A percentile compares a stretch with the other conserved stretches of the same genome.
Conservation (phyloP, 2,797 vertebrate genomes). For the Microctenopoma stevenorrisi region DNA sequence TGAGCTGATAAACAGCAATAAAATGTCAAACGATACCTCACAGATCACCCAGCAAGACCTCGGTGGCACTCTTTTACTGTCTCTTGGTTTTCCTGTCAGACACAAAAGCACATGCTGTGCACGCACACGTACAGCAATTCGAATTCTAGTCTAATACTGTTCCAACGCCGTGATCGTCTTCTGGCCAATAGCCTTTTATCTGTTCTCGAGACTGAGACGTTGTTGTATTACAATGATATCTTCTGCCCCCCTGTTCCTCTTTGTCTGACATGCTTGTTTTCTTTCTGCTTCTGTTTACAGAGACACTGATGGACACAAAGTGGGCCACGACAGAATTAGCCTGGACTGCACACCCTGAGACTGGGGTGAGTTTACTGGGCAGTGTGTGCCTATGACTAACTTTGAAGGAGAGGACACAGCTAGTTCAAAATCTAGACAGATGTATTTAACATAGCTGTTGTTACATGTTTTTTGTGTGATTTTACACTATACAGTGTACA, state of each 20-base stretch:
- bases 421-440: too few relatives aligned
- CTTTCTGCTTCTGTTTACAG: conserved; percentile 79
- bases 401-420: background rate
- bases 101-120: conserved; percentile 11
- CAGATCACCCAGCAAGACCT: conserved; percentile 61
- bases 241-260: conserved; percentile 24
- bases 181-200: conserved; percentile 43
- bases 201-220: conserved; percentile 33
- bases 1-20: conserved; percentile 66
- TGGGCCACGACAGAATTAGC: conserved; percentile 97
- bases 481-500: background rate
- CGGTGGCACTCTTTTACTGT: conserved; percentile 12
- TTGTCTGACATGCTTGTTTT: conserved; percentile 58
- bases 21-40: conserved; percentile 65
- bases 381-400: conserved; percentile 1
- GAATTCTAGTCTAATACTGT: conserved; percentile 46
- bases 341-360: conserved; percentile 96
- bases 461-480: background rate
- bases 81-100: conserved; percentile 25
- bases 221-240: conserved; percentile 59
- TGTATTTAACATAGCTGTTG: too few relatives aligned
- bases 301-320: conserved; percentile 98
- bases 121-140: conserved; percentile 13
- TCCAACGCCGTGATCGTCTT: conserved; percentile 33
- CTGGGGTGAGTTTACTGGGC: conserved; percentile 87